Evolutionary conservation across 2,113 vertebrate species (phyloP).

Genomic region (Sceloporus undulatus): DNA sequence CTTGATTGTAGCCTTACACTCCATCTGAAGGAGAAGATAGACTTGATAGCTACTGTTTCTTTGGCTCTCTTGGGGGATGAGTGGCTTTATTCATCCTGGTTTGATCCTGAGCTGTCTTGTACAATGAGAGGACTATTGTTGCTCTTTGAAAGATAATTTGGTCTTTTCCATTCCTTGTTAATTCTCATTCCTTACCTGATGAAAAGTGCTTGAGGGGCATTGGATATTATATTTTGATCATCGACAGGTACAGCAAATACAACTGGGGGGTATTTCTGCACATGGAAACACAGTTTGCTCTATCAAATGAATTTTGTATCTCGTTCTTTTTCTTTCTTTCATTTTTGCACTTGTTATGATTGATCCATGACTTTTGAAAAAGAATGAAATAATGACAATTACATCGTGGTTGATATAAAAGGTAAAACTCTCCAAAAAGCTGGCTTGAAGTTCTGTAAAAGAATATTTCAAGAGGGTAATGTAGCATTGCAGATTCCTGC

Average conservation of each 20-base stretch:
- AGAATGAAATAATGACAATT: background rate
- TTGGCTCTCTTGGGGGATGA: no score
- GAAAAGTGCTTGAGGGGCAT: no score
- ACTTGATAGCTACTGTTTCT: no score
- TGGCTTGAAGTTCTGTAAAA: background rate
- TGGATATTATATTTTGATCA: no score
- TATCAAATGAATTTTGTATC: background rate
- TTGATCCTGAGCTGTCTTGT: no score
- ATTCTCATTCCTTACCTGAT: no score
- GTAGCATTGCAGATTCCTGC: rapidly evolving
- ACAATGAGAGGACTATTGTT: no score
- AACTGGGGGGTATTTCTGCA: background rate
- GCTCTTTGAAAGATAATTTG: no score
- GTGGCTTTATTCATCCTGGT: no score
- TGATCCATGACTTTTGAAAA: background rate
- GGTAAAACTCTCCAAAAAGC: background rate
- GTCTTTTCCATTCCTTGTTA: no score
- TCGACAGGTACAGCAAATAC: background rate
- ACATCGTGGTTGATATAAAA: rapidly evolving
- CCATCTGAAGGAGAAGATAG: no score
- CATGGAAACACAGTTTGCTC: constrained; percentile 20
- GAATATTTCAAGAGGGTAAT: background rate
- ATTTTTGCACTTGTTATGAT: constrained; percentile 5
- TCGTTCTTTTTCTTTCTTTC: background rate
- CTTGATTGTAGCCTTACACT: no score